Base-by-base conservation (phyloP, 2,113 vertebrate species). In the Sceloporus undulatus region DNA sequence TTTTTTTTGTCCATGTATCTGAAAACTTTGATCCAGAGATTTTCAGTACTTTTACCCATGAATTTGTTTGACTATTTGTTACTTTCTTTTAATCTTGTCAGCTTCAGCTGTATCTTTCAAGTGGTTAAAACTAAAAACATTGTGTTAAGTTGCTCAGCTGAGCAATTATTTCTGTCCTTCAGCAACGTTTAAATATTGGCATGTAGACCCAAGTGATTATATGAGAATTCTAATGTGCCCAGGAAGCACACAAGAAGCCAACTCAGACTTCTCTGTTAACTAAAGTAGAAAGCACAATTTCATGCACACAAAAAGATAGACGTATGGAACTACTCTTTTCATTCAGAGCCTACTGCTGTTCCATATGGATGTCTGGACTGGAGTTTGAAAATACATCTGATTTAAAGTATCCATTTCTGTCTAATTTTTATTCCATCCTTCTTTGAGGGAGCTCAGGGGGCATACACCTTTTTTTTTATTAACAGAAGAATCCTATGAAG, bases 51-150 rank as follows among this genome's bases (percentile, higher is more conserved):
- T 48, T 48, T 3, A 42, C 23, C 14, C 56, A 18, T 42, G 25
- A 27, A 18, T 62, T 18, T 76, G 74, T 62, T 18, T 76, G 74
- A 18, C 34, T 85, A 52, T 84, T 18, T 23, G 19, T 1, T 73
- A 34, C 19, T 19, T 76, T 83, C 81, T 76, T 76, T 81, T 76
- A 59, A 59, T 21, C 78, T 59, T 80, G 59, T 59, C 78, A 34
- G 54, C 18, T 80, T 79, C 5, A 34, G 23, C 2, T 76, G 74
- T 76, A 42, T 40, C 18, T 34, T 21, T 80, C 13, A 59, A 9
- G 29, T 38, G 9, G 40, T 34, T 29, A 59, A 27, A 80, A 18
- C 13, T 6, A 79, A n/a, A 56, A 18, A 18, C 77, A n/a, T 2
- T 79, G 54, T 16, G 29, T 40, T 59, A 77, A 77, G 21, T 77